Conservation (phyloP, 2,113 vertebrate species). For the Desmodus rotundus region DNA sequence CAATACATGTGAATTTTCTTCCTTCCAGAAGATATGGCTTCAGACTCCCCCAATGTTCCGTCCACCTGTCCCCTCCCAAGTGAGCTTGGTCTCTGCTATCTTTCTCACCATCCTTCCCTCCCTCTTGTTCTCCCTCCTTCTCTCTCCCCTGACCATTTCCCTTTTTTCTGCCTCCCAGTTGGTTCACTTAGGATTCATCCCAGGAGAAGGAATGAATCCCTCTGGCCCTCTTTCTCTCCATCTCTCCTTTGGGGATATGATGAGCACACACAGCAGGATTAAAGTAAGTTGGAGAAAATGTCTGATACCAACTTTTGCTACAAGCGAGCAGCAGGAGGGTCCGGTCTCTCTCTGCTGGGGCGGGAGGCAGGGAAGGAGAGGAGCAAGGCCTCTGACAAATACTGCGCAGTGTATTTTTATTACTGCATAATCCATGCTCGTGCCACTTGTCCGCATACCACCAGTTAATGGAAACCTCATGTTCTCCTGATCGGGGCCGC, state of each 20-base stretch:
- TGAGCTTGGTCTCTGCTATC: background rate
- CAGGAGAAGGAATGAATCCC: background rate
- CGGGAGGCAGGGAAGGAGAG: constrained; percentile 71
- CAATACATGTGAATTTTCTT: background rate
- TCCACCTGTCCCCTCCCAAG: background rate
- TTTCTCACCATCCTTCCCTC: background rate
- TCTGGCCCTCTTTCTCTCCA: background rate
- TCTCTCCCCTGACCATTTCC: background rate
- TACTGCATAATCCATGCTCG: constrained; percentile 80
- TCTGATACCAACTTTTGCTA: constrained; percentile 54
- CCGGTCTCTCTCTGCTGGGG: constrained; percentile 58
- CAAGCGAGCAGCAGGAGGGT: constrained; percentile 56
- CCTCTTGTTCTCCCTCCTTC: background rate
- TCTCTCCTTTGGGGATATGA: background rate
- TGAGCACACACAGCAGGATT: background rate
- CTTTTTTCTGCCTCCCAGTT: background rate
- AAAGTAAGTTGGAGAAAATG: constrained; percentile 45
- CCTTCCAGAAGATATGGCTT: background rate
- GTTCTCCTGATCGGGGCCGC: constrained; percentile 76
- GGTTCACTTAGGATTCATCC: background rate
- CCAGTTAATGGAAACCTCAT: constrained; percentile 84
- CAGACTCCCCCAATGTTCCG: background rate
- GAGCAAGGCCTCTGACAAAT: constrained; percentile 77
- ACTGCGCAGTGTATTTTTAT: constrained; percentile 82
- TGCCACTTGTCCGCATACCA: constrained; percentile 84